Percentiles rank a stretch among this genome's conserved stretches.
Conservation (phyloP, 2,888 invertebrate species). For the Plusia festucae region DNA sequence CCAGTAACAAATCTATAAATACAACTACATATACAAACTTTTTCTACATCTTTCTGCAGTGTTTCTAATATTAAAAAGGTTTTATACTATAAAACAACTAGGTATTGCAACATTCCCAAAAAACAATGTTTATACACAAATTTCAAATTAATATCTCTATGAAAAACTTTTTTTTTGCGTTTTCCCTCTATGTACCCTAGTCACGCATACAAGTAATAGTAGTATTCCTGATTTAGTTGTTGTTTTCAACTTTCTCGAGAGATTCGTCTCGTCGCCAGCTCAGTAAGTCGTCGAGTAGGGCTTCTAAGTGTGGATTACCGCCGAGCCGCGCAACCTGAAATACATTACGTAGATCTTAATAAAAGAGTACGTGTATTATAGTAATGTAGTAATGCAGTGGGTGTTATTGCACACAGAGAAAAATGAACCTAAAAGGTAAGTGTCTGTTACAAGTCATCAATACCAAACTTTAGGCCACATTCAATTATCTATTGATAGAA, state of each 20-base stretch:
- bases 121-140: background rate
- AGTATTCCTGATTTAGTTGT: slow-evolving; percentile 49
- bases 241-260: slow-evolving; percentile 52
- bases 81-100: background rate
- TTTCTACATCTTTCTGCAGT: background rate
- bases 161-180: background rate
- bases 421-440: too few species aligned
- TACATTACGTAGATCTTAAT: background rate
- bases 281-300: slow-evolving; percentile 92
- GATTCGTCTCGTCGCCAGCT: slow-evolving; percentile 87
- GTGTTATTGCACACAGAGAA: too few species aligned
- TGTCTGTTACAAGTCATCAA: too few species aligned
- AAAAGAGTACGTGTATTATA: background rate
- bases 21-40: background rate
- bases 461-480: too few species aligned
- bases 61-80: too few species aligned
- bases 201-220: slow-evolving; percentile 27
- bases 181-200: background rate
- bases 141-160: too few species aligned
- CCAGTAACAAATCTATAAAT: background rate
- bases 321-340: slow-evolving; percentile 91
- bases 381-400: too few species aligned
- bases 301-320: slow-evolving; percentile 94
- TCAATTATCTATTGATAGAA: too few species aligned
- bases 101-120: background rate